Percentiles rank a stretch among this genome's conserved stretches.
Evolutionary conservation across 37 sponge, comb jelly and placozoan genomes (phyloP).

Genomic region (Ephydatia muelleri): DNA sequence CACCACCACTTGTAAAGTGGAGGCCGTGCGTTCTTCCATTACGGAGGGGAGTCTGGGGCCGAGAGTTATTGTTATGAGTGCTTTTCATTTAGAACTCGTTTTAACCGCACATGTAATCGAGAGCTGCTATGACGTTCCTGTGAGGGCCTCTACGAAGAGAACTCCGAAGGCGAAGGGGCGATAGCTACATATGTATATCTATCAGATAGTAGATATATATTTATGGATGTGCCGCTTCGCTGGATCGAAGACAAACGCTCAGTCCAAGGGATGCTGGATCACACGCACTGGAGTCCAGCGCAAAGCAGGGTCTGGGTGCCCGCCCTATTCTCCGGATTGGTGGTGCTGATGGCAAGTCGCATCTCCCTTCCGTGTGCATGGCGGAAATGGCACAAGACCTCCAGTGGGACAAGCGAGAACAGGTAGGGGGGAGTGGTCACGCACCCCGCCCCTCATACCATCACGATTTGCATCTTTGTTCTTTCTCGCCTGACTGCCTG

Average conservation of each 20-base stretch:
- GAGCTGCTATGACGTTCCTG: neutral
- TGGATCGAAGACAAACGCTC: neutral
- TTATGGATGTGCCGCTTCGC: neutral
- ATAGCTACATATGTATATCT: neutral
- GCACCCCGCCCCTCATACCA: neutral
- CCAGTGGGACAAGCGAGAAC: conserved; percentile 24
- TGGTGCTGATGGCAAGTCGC: conserved; percentile 24
- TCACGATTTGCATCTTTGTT: too few relatives aligned
- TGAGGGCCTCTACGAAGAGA: neutral
- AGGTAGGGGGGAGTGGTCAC: too few relatives aligned
- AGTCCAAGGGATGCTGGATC: conserved; percentile 7
- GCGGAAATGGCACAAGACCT: conserved; percentile 16
- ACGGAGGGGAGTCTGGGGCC: neutral
- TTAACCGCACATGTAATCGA: too few relatives aligned
- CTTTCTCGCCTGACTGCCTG: neutral
- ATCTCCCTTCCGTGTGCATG: conserved; percentile 30
- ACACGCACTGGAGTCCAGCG: conserved; percentile 5
- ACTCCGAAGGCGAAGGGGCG: neutral
- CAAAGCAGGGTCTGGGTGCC: conserved; percentile 31
- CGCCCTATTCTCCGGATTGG: conserved; percentile 20
- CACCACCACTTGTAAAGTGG: neutral
- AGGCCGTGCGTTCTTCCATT: neutral
- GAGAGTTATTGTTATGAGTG: neutral
- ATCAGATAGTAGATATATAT: neutral
- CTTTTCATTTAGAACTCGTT: too few relatives aligned